Conservation (phyloP, 1,140 invertebrate genomes). For the Calephelis virginiensis region DNA sequence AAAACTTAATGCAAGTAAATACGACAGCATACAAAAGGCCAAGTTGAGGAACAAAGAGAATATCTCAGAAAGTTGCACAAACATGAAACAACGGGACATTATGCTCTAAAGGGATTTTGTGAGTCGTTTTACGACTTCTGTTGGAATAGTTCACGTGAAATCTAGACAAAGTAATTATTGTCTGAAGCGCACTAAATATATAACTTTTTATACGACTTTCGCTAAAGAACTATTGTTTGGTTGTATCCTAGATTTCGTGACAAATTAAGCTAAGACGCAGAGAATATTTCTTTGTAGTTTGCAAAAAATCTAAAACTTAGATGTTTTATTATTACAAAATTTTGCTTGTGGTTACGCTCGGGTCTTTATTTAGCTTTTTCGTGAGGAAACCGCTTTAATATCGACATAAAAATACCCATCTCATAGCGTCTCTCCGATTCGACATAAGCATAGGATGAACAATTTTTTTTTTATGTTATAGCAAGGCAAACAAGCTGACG, state of each 20-base stretch:
- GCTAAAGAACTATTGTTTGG: not conserved
- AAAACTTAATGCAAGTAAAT: not conserved
- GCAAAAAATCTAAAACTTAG: no score
- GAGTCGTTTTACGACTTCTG: constrained; percentile 6
- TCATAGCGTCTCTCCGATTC: no score
- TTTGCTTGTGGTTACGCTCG: no score
- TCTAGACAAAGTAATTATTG: constrained; percentile 11
- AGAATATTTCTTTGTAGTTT: no score
- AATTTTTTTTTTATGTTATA: no score
- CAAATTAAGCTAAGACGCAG: no score
- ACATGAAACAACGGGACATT: constrained; percentile 5
- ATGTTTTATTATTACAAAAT: no score
- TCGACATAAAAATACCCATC: no score
- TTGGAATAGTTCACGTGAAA: not conserved
- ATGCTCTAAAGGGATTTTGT: constrained; percentile 13
- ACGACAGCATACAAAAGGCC: not conserved
- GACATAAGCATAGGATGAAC: no score
- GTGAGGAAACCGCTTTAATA: no score
- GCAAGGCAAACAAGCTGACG: no score
- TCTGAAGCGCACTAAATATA: not conserved
- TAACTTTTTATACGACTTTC: not conserved
- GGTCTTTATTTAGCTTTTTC: no score
- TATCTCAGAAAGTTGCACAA: constrained; percentile 5
- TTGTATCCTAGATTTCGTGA: not conserved
- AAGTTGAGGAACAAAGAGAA: not conserved